Conservation (phyloP, 1,140 invertebrate genomes). For the Drosophila leontia region DNA sequence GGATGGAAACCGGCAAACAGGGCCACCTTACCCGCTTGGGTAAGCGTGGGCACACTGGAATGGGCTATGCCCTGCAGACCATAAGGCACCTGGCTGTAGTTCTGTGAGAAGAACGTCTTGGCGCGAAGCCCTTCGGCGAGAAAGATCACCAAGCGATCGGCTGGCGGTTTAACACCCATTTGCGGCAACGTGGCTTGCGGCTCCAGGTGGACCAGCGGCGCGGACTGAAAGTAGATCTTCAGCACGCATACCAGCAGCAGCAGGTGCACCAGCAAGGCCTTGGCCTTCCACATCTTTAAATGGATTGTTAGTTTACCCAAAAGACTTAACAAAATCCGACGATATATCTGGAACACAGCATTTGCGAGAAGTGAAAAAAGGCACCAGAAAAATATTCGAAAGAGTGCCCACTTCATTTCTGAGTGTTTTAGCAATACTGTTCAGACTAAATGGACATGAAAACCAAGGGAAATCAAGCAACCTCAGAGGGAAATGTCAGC, state of each 20-base stretch:
- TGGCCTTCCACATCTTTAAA: constrained; percentile 72
- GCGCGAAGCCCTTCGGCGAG: constrained; percentile 95
- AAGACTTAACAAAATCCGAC: constrained; percentile 13
- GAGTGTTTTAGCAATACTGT: background rate
- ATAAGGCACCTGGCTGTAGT: constrained; percentile 62
- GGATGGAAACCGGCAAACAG: constrained; percentile 97
- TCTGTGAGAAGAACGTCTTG: constrained; percentile 89
- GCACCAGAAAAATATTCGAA: constrained; percentile 13
- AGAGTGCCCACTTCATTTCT: constrained; percentile 21
- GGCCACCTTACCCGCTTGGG: constrained; percentile 97
- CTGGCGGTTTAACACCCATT: constrained; percentile 86
- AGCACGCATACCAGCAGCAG: constrained; percentile 87
- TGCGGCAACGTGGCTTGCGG: constrained; percentile 85
- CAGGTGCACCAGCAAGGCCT: constrained; percentile 84
- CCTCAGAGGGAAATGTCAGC: background rate
- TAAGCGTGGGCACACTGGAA: constrained; percentile 97
- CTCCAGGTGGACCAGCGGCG: constrained; percentile 86
- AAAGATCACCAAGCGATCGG: constrained; percentile 92
- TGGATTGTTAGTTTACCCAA: background rate
- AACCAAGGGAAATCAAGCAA: background rate
- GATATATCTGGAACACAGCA: constrained; percentile 18
- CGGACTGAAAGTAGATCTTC: constrained; percentile 88
- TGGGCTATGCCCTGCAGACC: constrained; percentile 95
- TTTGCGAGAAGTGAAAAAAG: constrained; percentile 14
- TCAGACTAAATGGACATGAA: background rate